Conservation (phyloP, 2,888 invertebrate genomes). For the Artemia sinica region DNA sequence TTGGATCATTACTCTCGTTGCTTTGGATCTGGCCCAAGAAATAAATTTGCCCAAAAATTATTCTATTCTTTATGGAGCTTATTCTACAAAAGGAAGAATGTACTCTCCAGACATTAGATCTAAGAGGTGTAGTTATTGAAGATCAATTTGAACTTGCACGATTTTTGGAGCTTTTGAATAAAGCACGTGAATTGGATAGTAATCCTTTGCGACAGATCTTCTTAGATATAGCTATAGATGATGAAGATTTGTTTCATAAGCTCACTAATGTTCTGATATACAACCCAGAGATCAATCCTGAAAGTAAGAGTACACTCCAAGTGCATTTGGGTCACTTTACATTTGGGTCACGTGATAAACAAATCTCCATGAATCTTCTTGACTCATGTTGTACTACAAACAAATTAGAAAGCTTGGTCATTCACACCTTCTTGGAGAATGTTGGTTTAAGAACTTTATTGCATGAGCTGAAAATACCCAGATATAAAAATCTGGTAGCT, state of each 20-base stretch:
- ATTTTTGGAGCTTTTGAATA: neutral
- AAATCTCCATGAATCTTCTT: neutral
- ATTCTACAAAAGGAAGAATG: neutral
- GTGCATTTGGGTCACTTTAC: neutral
- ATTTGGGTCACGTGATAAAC: neutral
- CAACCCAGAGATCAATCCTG: neutral
- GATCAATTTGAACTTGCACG: neutral
- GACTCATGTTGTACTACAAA: neutral
- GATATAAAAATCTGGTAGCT: neutral
- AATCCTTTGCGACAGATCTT: too few species aligned
- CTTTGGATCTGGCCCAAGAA: neutral
- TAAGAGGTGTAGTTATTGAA: neutral
- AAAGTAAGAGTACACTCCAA: too few species aligned
- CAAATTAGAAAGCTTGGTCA: neutral
- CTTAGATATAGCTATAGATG: neutral
- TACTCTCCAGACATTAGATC: too few species aligned
- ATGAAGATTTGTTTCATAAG: slow-evolving; percentile 8
- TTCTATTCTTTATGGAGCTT: neutral
- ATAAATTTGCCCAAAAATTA: neutral
- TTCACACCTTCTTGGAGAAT: neutral
- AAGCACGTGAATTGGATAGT: neutral
- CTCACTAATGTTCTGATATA: slow-evolving; percentile 11
- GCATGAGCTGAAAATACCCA: neutral
- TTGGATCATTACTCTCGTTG: neutral
- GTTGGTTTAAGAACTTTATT: neutral